Base-by-base conservation (phyloP, 2,888 invertebrate species). In the Folsomia candida region DNA sequence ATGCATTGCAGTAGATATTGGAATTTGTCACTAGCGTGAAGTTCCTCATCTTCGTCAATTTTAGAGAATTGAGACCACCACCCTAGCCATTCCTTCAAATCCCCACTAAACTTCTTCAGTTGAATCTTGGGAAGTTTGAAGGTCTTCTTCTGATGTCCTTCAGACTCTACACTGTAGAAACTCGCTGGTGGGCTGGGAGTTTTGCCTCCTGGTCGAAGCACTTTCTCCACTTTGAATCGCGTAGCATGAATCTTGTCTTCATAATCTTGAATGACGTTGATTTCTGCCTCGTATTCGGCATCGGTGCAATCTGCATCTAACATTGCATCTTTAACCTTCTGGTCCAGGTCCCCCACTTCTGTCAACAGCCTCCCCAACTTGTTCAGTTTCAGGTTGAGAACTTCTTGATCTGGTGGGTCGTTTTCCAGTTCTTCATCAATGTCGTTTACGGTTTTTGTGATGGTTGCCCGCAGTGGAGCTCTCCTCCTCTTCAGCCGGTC, bases 181-280 rank as follows among this genome's bases (percentile, higher is more conserved):
- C n/a, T n/a, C n/a, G n/a, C n/a, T n/a, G n/a, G 78, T 47, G 9
- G 47, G 47, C 47, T 47, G 47, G 47, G 18, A 18, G 18, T 18
- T 18, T 47, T 18, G 11, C 47, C 11, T 14, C 14, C 14, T 18
- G 9, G 9, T 18, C 14, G 9, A 18, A 47, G 18, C 47, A 47
- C 11, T 47, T 47, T 47, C 11, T 47, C 47, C 47, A 47, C 47
- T 14, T 47, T 47, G 18, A 47, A n/a, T n/a, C n/a, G n/a, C n/a
- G n/a, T n/a, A n/a, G n/a, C n/a, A n/a, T n/a, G n/a, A n/a, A n/a
- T n/a, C n/a, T n/a, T n/a, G n/a, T n/a, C n/a, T n/a, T n/a, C n/a
- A n/a, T n/a, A n/a, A n/a, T n/a, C n/a, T n/a, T 47, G 11, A 47
- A 47, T 47, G 47, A 14, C 47, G 18, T 47, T 18, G 9, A 11